Conservation (phyloP, 2,797 vertebrate species). For the Erethizon dorsatum region DNA sequence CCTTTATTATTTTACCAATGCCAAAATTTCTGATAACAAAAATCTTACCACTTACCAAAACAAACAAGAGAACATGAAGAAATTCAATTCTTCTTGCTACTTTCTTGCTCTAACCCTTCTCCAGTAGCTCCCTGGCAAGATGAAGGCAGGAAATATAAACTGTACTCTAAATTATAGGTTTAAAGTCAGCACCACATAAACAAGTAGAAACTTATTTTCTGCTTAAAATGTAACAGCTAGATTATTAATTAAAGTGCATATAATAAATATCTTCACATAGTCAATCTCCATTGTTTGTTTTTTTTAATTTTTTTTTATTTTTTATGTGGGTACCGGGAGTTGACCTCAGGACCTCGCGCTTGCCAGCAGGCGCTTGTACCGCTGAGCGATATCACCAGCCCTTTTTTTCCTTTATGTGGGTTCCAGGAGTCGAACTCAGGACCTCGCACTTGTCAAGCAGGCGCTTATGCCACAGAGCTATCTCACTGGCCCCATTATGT, state of each 20-base stretch:
- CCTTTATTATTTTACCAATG: conserved; percentile 7
- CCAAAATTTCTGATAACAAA: not conserved
- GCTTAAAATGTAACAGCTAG: not conserved
- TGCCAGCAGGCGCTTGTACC: too few species aligned
- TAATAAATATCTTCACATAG: not conserved
- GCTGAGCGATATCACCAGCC: too few species aligned
- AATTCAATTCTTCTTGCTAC: not conserved
- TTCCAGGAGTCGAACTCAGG: too few species aligned
- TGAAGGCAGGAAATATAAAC: not conserved
- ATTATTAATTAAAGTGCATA: not conserved
- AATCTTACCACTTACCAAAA: not conserved
- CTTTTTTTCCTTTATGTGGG: too few species aligned
- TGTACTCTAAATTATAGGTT: not conserved
- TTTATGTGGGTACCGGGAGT: too few species aligned
- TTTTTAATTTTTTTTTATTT: too few species aligned
- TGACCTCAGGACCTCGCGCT: too few species aligned
- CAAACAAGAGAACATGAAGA: not conserved
- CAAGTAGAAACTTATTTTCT: not conserved
- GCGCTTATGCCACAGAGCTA: too few species aligned
- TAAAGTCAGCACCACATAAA: not conserved
- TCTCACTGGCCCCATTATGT: too few species aligned
- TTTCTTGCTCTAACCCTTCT: not conserved
- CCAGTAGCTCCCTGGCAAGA: not conserved
- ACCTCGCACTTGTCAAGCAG: too few species aligned
- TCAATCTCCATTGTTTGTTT: not conserved